Percentiles rank a stretch among this genome's conserved stretches.
phyloP scores from a whole-genome alignment of 2,797 vertebrate genomes.

The Bovichtus diacanthus region DNA sequence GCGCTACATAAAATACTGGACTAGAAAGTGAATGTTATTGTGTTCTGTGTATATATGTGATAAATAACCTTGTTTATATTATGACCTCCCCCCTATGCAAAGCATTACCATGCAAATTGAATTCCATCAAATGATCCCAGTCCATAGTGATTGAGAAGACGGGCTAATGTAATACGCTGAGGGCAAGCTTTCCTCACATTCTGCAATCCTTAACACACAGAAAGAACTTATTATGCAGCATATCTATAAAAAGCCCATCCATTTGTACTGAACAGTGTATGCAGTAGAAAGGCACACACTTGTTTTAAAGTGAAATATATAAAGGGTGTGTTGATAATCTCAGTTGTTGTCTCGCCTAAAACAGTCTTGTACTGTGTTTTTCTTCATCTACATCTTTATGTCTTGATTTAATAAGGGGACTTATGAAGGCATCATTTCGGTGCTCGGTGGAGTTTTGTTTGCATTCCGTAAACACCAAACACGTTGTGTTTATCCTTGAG shows the following conservation, averaged over 20 bases:
- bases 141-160: constrained; percentile 55
- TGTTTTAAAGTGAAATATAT: constrained; percentile 4
- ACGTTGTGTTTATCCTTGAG: not conserved
- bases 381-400: not conserved
- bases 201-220: constrained; percentile 22
- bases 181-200: constrained; percentile 23
- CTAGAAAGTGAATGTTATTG: constrained; percentile 35
- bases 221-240: constrained; percentile 24
- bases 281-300: not conserved
- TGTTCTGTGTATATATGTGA: constrained; percentile 44
- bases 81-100: constrained; percentile 66
- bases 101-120: constrained; percentile 77
- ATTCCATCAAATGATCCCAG: constrained; percentile 65
- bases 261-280: not conserved
- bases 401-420: constrained; percentile 14
- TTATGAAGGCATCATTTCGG: constrained; percentile 2
- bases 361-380: not conserved
- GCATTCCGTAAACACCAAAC: not conserved
- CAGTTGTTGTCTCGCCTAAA: not conserved
- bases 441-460: constrained; percentile 1
- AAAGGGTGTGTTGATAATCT: constrained; percentile 18
- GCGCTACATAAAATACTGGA: constrained; percentile 10
- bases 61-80: constrained; percentile 74
- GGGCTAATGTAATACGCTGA: constrained; percentile 20
- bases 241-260: constrained; percentile 4